These are phyloP conservation scores for Megaptera novaeangliae DNA, from an alignment of 2,113 vertebrate genomes.

Conservation along the genomic window DNA sequence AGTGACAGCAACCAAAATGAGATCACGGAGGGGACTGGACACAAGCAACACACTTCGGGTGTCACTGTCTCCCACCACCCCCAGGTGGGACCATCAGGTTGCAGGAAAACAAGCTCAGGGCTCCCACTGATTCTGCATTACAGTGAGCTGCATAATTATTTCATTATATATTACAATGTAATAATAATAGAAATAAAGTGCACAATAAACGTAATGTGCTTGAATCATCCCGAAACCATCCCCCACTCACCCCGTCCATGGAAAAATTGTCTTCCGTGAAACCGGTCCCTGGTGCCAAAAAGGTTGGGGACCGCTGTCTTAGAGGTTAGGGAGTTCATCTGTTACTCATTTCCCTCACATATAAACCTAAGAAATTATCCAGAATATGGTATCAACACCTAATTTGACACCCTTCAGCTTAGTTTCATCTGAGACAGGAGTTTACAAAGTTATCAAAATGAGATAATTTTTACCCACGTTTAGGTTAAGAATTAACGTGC, in stretches of 20 bases:
- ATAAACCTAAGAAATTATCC: neutral
- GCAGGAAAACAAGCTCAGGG: too few relatives aligned
- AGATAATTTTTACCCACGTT: neutral
- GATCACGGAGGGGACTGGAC: too few relatives aligned
- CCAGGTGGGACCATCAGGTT: too few relatives aligned
- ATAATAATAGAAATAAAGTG: neutral
- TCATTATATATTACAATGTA: too few relatives aligned
- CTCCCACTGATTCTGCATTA: too few relatives aligned
- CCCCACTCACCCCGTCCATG: neutral
- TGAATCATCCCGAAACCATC: neutral
- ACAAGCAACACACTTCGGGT: too few relatives aligned
- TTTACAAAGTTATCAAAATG: neutral
- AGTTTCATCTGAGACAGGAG: neutral
- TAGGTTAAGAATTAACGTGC: neutral
- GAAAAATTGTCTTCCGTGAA: neutral
- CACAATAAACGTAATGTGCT: neutral
- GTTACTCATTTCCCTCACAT: neutral
- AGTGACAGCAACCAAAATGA: too few relatives aligned
- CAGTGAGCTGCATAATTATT: too few relatives aligned
- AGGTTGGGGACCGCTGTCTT: neutral
- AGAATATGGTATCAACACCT: neutral
- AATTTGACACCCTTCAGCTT: neutral
- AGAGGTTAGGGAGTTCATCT: neutral
- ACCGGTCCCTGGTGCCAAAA: neutral
- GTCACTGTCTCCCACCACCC: too few relatives aligned